Evolutionary conservation across 2,888 invertebrate genomes (phyloP).

Genomic region (Mactromeris polynyma): DNA sequence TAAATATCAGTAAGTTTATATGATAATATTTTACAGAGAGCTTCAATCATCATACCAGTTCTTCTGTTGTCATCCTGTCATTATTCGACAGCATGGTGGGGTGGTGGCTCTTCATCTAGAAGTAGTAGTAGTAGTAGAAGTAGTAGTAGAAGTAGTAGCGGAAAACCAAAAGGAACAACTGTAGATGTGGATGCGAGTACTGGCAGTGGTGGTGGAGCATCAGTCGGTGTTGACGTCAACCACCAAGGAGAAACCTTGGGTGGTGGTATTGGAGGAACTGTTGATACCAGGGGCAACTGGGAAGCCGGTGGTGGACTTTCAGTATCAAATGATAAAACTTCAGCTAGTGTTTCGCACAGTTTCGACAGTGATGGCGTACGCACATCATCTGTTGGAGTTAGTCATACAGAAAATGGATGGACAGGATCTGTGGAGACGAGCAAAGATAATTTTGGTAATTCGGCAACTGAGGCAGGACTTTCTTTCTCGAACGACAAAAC

Average conservation of each 20-base stretch:
- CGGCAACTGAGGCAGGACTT: background rate
- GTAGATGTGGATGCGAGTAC: background rate
- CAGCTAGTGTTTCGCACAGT: background rate
- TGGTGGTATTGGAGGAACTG: background rate
- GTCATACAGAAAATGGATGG: background rate
- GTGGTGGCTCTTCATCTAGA: background rate
- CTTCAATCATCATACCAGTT: background rate
- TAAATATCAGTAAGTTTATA: too few species aligned
- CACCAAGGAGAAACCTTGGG: background rate
- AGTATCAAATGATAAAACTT: background rate
- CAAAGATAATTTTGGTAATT: slow-evolving; percentile 7
- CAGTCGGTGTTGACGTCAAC: background rate
- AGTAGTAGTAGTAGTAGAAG: background rate
- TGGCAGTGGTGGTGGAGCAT: background rate
- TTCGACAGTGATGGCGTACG: background rate
- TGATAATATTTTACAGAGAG: background rate
- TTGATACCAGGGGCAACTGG: background rate
- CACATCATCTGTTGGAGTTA: background rate
- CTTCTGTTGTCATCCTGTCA: background rate
- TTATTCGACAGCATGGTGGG: background rate
- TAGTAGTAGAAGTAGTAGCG: background rate
- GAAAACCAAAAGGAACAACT: background rate
- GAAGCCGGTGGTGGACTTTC: background rate
- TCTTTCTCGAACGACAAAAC: background rate
- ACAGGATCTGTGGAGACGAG: background rate